These are phyloP conservation scores for Myiopsitta monachus DNA, from an alignment of 2,113 vertebrate species.

Conservation along the genomic window DNA sequence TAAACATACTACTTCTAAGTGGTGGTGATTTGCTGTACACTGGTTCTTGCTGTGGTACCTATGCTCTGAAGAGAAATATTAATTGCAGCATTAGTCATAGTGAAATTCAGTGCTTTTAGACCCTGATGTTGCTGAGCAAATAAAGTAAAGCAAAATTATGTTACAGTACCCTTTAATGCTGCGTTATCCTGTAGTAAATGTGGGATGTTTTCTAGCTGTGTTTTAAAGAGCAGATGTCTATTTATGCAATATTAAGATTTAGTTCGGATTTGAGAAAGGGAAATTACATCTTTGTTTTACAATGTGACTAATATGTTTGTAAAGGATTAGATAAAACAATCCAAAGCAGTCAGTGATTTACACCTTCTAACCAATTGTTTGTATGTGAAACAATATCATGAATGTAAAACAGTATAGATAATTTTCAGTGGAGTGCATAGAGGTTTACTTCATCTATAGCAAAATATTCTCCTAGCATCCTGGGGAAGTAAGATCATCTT, in stretches of 20 bases:
- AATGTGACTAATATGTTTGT: slow-evolving; percentile 61
- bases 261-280: slow-evolving; percentile 61
- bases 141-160: slow-evolving; percentile 59
- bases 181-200: slow-evolving; percentile 55
- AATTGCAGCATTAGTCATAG: neutral
- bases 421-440: slow-evolving; percentile 42
- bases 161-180: slow-evolving; percentile 48
- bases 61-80: neutral
- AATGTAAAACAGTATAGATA: slow-evolving; percentile 42
- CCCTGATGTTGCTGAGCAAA: slow-evolving; percentile 23
- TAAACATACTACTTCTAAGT: neutral
- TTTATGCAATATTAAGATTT: slow-evolving; percentile 75
- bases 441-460: slow-evolving; percentile 21
- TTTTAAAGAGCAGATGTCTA: slow-evolving; percentile 71
- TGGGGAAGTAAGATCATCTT: slow-evolving; percentile 14
- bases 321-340: slow-evolving; percentile 66
- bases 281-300: slow-evolving; percentile 67
- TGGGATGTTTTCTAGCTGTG: slow-evolving; percentile 53
- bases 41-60: neutral
- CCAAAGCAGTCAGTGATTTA: slow-evolving; percentile 67
- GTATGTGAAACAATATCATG: slow-evolving; percentile 30
- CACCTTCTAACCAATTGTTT: slow-evolving; percentile 39
- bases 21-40: neutral
- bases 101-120: slow-evolving; percentile 26
- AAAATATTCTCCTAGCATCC: slow-evolving; percentile 51